phyloP scores from a whole-genome alignment of 2,797 vertebrate genomes.

The Heliangelus exortis region DNA sequence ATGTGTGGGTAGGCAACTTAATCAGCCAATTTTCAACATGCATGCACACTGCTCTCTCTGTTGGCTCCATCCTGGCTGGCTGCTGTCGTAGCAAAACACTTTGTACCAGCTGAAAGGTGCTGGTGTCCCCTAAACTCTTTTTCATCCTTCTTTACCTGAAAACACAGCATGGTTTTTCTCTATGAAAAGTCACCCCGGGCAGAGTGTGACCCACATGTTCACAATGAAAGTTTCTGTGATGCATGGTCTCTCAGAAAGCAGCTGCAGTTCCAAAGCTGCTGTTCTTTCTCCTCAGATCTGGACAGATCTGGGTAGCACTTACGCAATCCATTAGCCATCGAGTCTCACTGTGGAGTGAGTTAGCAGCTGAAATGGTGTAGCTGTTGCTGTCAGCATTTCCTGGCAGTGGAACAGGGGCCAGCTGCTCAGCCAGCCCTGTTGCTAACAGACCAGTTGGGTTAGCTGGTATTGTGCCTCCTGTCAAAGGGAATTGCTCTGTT shows the following conservation, averaged over 20 bases:
- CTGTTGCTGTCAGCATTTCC: conserved; percentile 59
- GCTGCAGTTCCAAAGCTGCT: neutral
- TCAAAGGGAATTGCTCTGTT: conserved; percentile 3
- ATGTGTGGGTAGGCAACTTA: conserved; percentile 32
- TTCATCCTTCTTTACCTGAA: neutral
- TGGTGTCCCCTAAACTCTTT: neutral
- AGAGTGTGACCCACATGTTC: accelerated
- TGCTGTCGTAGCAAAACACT: conserved; percentile 29
- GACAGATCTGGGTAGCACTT: conserved; percentile 16
- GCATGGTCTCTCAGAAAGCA: neutral
- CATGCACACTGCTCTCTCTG: conserved; percentile 57
- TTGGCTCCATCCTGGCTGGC: conserved; percentile 40
- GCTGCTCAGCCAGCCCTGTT: conserved; percentile 40
- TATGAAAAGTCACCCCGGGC: accelerated
- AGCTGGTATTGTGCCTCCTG: conserved; percentile 16
- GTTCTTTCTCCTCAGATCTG: neutral
- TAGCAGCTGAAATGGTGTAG: conserved; percentile 20
- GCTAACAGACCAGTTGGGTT: neutral
- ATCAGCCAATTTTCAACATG: conserved; percentile 67
- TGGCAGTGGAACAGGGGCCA: conserved; percentile 35
- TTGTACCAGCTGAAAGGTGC: neutral
- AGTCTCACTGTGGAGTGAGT: neutral
- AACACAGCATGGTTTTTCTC: accelerated
- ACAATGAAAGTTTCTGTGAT: neutral
- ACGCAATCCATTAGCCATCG: neutral